Base-by-base conservation (phyloP, 2,113 vertebrate species). In the Macroglossus sobrinus region DNA sequence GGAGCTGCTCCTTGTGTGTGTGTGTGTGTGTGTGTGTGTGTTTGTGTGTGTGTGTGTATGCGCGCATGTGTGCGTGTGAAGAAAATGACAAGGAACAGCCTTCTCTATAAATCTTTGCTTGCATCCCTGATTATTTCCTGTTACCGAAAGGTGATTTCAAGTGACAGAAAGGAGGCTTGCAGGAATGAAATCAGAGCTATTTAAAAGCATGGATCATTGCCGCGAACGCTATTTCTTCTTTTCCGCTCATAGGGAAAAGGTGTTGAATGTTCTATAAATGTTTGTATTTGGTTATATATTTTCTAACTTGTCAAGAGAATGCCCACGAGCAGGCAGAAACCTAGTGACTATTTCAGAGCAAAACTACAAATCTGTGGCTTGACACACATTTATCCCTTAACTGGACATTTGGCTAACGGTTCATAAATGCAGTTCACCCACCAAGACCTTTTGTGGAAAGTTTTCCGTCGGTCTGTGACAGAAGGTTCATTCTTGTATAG, bases 251-350 rank as follows among this genome's bases (percentile, higher is more conserved):
- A 2, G 16, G 86, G 66, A 84, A 92, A 96, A 94, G 66, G 76
- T 91, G 94, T 85, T 95, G 91, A 81, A 22, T 81, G 89, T 90
- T 88, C 96, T 95, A 89, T 85, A 95, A 96, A 74, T 95, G 85
- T 82, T 96, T 85, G 53, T 72, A 86, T 72, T 91, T 53, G 68
- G 84, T 82, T 82, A 11, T 38, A 5, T 84, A 24, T 89, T 88
- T 88, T 87, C 80, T 92, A 81, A 57, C 47, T 63, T 91, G 88
- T 64, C 95, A 68, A 90, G 59, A 88, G 69, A 63, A 81, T 95
- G 71, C 7, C 76, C 19, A 4, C 40, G 30, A 76, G 47, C 35
- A 9, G 28, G 57, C 74, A 61, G 47, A 69, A 28, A 33, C 40
- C 61, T 59, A 43, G 50, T 55, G 91, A 71, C 47, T 7, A 28